phyloP scores from a whole-genome alignment of 2,113 vertebrate species.

The Eidolon helvum region DNA sequence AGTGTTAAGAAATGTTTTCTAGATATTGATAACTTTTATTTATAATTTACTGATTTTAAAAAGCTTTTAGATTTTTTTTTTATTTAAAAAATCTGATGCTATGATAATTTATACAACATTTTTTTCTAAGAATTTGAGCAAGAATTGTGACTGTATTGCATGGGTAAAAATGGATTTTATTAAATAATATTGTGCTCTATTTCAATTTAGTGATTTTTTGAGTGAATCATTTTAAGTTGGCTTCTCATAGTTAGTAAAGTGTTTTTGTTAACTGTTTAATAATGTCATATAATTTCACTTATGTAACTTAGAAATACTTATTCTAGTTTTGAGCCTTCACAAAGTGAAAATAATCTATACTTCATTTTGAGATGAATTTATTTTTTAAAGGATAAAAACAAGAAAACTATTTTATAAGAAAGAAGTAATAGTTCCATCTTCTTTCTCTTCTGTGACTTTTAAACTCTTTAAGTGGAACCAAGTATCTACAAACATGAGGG shows the following conservation, averaged over 20 bases:
- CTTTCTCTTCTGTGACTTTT: constrained; percentile 53
- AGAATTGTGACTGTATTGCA: neutral
- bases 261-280: neutral
- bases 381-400: neutral
- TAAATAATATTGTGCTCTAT: neutral
- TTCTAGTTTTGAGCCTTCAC: neutral
- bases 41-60: neutral
- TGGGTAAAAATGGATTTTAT: neutral
- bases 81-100: neutral
- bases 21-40: neutral
- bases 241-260: neutral
- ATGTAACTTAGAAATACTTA: neutral
- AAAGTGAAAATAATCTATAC: neutral
- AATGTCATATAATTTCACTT: neutral
- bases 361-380: neutral
- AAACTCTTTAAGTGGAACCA: constrained; percentile 32
- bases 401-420: neutral
- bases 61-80: neutral
- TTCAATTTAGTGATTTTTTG: neutral
- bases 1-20: neutral
- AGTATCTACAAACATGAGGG: constrained; percentile 1
- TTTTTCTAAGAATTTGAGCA: neutral
- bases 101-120: neutral
- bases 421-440: neutral
- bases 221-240: neutral